Base-by-base conservation (phyloP, 2,113 vertebrate species). In the Plecturocebus donacophilus region DNA sequence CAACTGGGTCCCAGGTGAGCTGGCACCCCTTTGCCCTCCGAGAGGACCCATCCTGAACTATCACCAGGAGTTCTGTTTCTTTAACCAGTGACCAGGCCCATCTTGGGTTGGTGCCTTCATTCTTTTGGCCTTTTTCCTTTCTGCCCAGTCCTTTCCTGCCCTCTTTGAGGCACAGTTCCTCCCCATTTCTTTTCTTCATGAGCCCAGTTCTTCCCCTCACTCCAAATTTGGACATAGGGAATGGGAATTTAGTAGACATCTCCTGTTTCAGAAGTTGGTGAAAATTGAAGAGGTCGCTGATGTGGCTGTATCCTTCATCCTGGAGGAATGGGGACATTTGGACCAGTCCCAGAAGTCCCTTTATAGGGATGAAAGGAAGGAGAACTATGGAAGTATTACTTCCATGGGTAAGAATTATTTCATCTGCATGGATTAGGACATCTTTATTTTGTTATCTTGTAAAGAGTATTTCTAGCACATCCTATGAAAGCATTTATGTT, bases 221-320 rank as follows among this genome's bases (percentile, higher is more conserved):
- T 94, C 64, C 77, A 90, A 30, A 93, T 85, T 38, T 87, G 91
- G 27, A 82, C 79, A 58, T 9, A 92, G 73, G 92, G 90, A 92
- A 79, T 96, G 77, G 58, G 85, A 82, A 94, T 97, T 98, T 92
- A 98, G 95, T 80, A 47, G 85, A 32, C 32, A 82, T 97, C 93
- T 98, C 82, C 27, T 96, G 82, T 98, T 98, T 96, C 97, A 98
- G 97, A 98, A 97, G 93, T 96, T 98, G 98, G 95, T 98, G 96
- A 97, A 98, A 96, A 96, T 98, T 64, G 97, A 98, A 98, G 98
- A 98, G 82, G 97, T 98, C 95, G 95, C 97, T 90, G 97, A 97
- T 64, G 94, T 97, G 84, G 97, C 98, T 96, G 97, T 98, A 45
- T 98, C 98, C 94, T 98, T 98, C 81, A 98, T 97, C 95, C 93